Percentiles rank a stretch among this genome's conserved stretches.
Conservation (phyloP, 1,140 invertebrate genomes). For the Psilanteris sp. region DNA sequence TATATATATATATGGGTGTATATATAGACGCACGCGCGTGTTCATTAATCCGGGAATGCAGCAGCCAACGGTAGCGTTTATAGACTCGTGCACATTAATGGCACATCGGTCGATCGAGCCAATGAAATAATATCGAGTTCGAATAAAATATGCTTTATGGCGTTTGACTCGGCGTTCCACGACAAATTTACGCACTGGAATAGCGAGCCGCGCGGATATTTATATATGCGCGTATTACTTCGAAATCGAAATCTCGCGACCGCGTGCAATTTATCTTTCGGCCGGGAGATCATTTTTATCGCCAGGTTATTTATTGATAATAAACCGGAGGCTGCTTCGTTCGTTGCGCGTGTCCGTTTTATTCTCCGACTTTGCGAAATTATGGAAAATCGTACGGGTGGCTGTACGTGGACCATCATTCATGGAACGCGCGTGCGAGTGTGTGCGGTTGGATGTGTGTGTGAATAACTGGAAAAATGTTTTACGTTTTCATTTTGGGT, state of each 20-base stretch:
- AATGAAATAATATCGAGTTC: conserved; percentile 52
- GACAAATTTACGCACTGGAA: conserved; percentile 37
- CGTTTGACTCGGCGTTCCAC: conserved; percentile 12
- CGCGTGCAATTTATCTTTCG: conserved; percentile 31
- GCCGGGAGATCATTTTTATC: conserved; percentile 16
- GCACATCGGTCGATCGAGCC: conserved; percentile 27
- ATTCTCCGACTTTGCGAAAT: background rate
- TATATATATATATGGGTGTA: no score
- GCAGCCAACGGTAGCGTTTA: conserved; percentile 37
- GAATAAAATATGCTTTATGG: conserved; percentile 45
- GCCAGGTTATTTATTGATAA: conserved; percentile 41
- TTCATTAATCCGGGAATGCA: conserved; percentile 36
- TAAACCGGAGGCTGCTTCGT: no score
- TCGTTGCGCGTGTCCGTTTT: no score
- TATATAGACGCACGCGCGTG: conserved; percentile 12
- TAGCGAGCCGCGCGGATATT: conserved; percentile 34
- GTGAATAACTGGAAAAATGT: no score
- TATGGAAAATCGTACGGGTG: no score
- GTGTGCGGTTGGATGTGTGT: no score
- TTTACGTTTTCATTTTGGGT: no score
- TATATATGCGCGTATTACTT: conserved; percentile 23
- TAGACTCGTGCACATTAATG: conserved; percentile 45
- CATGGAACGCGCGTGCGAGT: no score
- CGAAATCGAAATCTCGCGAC: conserved; percentile 30
- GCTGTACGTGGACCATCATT: no score